A percentile compares a stretch with the other conserved stretches of the same genome.
Evolutionary conservation across 1,140 invertebrate genomes (phyloP).

Genomic region (Lasaia peninsularis): DNA sequence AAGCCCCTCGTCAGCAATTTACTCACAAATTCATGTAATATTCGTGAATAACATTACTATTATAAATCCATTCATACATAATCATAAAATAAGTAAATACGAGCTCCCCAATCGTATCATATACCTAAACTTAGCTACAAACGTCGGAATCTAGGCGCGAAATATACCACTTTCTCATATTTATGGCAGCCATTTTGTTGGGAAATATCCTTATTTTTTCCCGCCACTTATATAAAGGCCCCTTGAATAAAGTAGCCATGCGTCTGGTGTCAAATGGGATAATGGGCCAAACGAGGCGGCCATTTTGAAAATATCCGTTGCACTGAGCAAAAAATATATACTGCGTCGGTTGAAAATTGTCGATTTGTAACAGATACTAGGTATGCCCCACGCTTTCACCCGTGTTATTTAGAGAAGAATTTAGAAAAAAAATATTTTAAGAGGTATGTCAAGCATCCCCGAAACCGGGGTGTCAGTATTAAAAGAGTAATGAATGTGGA

Average conservation of each 20-base stretch:
- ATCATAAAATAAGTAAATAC: conserved; percentile 1
- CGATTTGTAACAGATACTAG: too few species aligned
- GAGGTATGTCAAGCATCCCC: too few species aligned
- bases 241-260: background rate
- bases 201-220: conserved; percentile 53
- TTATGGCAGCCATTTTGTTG: conserved; percentile 47
- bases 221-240: conserved; percentile 8
- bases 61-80: conserved; percentile 1
- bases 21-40: background rate
- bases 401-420: too few species aligned
- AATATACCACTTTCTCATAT: conserved; percentile 48
- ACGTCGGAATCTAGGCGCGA: conserved; percentile 34
- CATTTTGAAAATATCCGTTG: too few species aligned
- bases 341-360: too few species aligned
- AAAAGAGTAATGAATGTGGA: too few species aligned
- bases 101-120: conserved; percentile 12
- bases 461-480: too few species aligned
- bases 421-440: too few species aligned
- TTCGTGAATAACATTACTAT: background rate
- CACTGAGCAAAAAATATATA: too few species aligned
- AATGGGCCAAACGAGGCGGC: too few species aligned
- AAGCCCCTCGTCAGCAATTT: too few species aligned
- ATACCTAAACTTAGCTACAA: conserved; percentile 28
- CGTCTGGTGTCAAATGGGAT: background rate
- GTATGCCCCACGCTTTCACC: too few species aligned